Evolutionary conservation across 1,140 invertebrate genomes (phyloP), one percentile per base, ranked within the genome.

Genomic region (Lepidurus packardi): DNA sequence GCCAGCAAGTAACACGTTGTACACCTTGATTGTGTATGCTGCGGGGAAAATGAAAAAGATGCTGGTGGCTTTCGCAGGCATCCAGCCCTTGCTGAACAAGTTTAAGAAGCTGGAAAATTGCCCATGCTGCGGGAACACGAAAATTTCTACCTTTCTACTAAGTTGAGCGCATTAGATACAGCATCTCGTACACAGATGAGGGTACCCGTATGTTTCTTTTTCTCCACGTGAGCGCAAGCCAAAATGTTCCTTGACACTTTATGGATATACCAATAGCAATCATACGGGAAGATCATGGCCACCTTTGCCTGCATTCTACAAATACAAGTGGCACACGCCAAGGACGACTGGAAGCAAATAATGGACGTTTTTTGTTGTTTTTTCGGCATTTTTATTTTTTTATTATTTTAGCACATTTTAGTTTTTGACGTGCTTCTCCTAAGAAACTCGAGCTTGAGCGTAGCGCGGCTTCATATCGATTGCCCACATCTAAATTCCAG

Each of bases 241-340:
- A 65, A 65, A 65, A 7, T 9, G 16, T 11, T 65, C 6, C 53
- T 65, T 65, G 53, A 65, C 53, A 65, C 53, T n/a, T 34, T 34
- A 34, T 34, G 34, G 34, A 34, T 34, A 65, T 65, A 65, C 53
- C 53, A 65, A 65, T 21, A 65, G 53, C 53, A 65, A 65, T 65
- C 53, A 65, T 65, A 65, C 53, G 53, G 53, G 53, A 65, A 65
- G 53, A 16, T 65, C 53, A 65, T 65, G 53, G 53, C 53, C 13
- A 21, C 53, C 53, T 65, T 65, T 65, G 21, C 53, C 53, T 65
- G 53, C 53, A 65, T 65, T 65, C 34, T 65, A 65, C 53, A 0
- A 65, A 65, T 65, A 65, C 53, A 65, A 65, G 53, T 65, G 53
- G 53, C 53, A 65, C 53, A 65, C 53, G 53, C 53, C 53, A 65